Conservation (phyloP, 2,113 vertebrate genomes). For the Bos indicus region DNA sequence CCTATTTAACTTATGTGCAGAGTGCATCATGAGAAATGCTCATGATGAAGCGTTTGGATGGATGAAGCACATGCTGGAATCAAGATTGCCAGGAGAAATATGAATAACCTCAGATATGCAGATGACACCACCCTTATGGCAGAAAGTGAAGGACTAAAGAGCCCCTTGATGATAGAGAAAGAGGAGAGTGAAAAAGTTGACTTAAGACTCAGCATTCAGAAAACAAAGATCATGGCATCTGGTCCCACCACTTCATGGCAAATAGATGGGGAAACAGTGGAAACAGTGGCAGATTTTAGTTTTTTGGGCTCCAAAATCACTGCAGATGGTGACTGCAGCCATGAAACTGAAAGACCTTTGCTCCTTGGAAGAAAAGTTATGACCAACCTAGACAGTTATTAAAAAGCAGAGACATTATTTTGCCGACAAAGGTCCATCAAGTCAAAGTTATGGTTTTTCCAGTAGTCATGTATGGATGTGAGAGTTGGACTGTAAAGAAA, state of each 20-base stretch:
- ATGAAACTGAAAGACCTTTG: not conserved
- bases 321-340: not conserved
- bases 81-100: not conserved
- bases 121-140: not conserved
- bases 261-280: not conserved
- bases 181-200: not conserved
- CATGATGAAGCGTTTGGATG: not conserved
- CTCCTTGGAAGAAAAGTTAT: not conserved
- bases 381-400: not conserved
- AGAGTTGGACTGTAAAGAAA: not conserved
- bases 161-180: not conserved
- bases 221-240: not conserved
- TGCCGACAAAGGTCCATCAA: not conserved
- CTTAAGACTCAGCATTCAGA: not conserved
- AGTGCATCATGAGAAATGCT: not conserved
- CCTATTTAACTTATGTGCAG: not conserved
- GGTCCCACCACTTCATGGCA: not conserved
- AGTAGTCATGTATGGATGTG: not conserved
- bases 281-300: not conserved
- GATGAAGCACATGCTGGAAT: not conserved
- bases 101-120: not conserved
- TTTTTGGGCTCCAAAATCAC: accelerated
- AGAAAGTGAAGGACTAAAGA: not conserved
- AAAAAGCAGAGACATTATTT: not conserved
- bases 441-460: not conserved